phyloP scores from a whole-genome alignment of 2,797 vertebrate genomes.

The Characodon lateralis region DNA sequence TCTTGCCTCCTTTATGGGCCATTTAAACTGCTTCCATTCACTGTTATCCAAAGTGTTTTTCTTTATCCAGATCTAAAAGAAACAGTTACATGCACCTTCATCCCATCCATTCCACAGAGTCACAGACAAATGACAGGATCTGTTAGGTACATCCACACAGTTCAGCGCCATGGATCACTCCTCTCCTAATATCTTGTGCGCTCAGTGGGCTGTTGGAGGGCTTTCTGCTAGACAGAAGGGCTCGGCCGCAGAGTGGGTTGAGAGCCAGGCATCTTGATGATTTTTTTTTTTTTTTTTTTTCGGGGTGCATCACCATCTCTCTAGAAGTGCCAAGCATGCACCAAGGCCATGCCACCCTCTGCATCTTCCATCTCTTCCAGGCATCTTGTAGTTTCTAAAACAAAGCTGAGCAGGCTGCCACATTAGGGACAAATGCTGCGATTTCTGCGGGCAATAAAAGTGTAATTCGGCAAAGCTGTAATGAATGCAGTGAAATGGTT shows the following conservation, averaged over 20 bases:
- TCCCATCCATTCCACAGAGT: slow-evolving; percentile 20
- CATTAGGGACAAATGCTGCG: slow-evolving; percentile 62
- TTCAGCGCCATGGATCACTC: slow-evolving; percentile 35
- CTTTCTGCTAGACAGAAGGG: slow-evolving; percentile 82
- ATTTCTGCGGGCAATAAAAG: slow-evolving; percentile 66
- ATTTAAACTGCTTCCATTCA: slow-evolving; percentile 31
- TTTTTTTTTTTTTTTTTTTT: slow-evolving; percentile 71
- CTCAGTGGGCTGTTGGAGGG: slow-evolving; percentile 82
- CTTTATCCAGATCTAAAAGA: slow-evolving; percentile 41
- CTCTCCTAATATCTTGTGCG: slow-evolving; percentile 60
- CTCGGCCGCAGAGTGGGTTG: slow-evolving; percentile 77
- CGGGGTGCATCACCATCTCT: slow-evolving; percentile 78
- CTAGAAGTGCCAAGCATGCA: slow-evolving; percentile 75
- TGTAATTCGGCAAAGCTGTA: slow-evolving; percentile 69
- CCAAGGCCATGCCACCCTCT: slow-evolving; percentile 75
- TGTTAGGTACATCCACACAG: slow-evolving; percentile 36
- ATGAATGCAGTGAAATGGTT: slow-evolving; percentile 75
- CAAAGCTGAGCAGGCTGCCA: slow-evolving; percentile 64
- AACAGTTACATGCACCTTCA: slow-evolving; percentile 26
- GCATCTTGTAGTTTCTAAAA: slow-evolving; percentile 46
- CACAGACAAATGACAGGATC: slow-evolving; percentile 30
- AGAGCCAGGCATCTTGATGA: slow-evolving; percentile 82
- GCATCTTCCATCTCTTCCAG: slow-evolving; percentile 63
- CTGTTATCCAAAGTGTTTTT: slow-evolving; percentile 8
- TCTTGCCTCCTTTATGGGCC: slow-evolving; percentile 67